Evolutionary conservation across 2,888 invertebrate genomes (phyloP), one percentile per base, ranked within the genome.

Genomic region (Stratiomys singularior): DNA sequence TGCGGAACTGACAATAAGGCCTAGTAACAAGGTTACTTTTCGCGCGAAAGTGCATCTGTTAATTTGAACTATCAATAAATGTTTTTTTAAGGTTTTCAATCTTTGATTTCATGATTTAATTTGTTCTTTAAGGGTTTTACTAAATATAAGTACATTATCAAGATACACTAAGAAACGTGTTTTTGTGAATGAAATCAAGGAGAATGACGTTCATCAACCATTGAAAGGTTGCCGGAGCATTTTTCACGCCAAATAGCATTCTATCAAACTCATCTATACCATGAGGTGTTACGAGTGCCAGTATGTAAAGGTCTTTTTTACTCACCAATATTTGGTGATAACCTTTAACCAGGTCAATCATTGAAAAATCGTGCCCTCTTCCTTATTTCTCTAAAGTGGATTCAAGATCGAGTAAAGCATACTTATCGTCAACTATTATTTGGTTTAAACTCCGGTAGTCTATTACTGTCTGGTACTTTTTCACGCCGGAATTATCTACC

Each of bases 1-100:
- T n/a, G n/a, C n/a, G n/a, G n/a, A n/a, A n/a, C 25, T 25, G 9
- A 60, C 25, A 13, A 60, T 1, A 25, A 23, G 1, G 4, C 60
- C 60, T 11, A 1, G 25, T 11, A 60, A 60, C 9, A 7, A 7
- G 25, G 60, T 60, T 25, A 23, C 60, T 25, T 60, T 60, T n/a
- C 25, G 25, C 21, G 25, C 0, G 18, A 60, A 60, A 60, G 21
- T 60, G 9, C 56, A 56, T 56, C n/a, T 56, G 18, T 56, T 18
- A 56, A 56, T 56, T 18, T 13, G 56, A 56, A 56, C 18, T 56
- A 11, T 56, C n/a, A 56, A 60, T 23, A 60, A 60, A 60, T 60
- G 25, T 60, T 18, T n/a, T 56, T 56, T n/a, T 15, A 56, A 1
- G 18, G n/a, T 56, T 56, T 56, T 0, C 9, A n/a, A 25, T n/a